Evolutionary conservation across 1,140 invertebrate genomes (phyloP).

Genomic region (Nasonia giraulti): DNA sequence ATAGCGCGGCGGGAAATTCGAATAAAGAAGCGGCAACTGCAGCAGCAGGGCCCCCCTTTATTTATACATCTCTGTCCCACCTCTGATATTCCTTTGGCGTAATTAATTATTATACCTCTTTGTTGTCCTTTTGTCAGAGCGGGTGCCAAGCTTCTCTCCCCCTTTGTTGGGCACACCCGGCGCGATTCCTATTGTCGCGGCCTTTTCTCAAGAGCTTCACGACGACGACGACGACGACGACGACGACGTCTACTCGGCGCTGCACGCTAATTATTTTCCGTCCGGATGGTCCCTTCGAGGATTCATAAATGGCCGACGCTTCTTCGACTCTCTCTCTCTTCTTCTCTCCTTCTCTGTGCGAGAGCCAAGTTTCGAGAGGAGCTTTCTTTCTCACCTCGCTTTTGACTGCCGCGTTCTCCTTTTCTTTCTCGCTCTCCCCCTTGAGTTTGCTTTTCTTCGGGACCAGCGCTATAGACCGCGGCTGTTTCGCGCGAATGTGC

Average conservation of each 20-base stretch:
- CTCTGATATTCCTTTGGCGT: background rate
- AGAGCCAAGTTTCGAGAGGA: background rate
- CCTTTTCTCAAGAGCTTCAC: conserved; percentile 6
- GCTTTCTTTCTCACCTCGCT: background rate
- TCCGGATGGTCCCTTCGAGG: conserved; percentile 35
- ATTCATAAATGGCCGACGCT: conserved; percentile 17
- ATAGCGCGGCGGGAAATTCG: background rate
- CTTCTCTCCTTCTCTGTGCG: background rate
- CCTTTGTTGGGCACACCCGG: background rate
- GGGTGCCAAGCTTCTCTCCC: background rate
- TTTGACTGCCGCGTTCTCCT: background rate
- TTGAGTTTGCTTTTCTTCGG: background rate
- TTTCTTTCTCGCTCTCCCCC: background rate
- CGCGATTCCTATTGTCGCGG: background rate
- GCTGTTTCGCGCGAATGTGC: background rate
- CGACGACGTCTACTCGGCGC: background rate
- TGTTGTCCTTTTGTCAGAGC: conserved; percentile 10
- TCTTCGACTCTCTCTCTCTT: background rate
- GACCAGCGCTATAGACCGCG: background rate
- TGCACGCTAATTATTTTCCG: conserved; percentile 39
- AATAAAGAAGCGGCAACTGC: conserved; percentile 2
- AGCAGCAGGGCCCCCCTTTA: background rate
- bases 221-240: background rate
- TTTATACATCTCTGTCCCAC: conserved; percentile 10
- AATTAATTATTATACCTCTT: conserved; percentile 25